A percentile compares a stretch with the other conserved stretches of the same genome.
These are phyloP conservation scores for Xylota sylvarum DNA, from an alignment of 2,888 invertebrate genomes.

Conservation along the genomic window DNA sequence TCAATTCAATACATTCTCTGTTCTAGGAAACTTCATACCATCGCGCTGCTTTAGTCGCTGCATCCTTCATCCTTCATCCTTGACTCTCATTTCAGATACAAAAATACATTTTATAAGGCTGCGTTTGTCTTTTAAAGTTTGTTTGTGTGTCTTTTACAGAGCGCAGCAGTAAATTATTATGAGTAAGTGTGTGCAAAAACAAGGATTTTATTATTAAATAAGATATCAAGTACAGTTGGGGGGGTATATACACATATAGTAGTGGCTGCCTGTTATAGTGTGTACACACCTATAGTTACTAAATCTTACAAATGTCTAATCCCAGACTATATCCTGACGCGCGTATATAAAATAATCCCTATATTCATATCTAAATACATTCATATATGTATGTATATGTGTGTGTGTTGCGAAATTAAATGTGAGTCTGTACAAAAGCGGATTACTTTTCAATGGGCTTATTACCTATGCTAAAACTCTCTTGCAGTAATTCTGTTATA, in stretches of 20 bases:
- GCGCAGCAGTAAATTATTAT: background rate
- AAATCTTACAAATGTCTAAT: background rate
- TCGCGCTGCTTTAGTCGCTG: constrained; percentile 40
- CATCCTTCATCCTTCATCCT: constrained; percentile 13
- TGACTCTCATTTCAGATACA: constrained; percentile 9
- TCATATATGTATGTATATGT: background rate
- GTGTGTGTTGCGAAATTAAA: constrained; percentile 31
- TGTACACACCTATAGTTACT: background rate
- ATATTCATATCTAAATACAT: background rate
- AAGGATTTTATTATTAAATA: constrained; percentile 23
- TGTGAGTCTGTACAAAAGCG: constrained; percentile 38
- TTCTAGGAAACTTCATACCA: constrained; percentile 70
- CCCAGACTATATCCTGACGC: background rate
- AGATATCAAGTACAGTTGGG: background rate
- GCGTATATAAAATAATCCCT: constrained; percentile 1
- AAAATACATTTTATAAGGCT: constrained; percentile 28
- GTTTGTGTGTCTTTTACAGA: background rate
- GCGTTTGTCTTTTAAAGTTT: background rate
- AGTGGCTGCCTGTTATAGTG: background rate
- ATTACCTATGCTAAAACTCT: constrained; percentile 4
- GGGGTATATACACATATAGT: background rate
- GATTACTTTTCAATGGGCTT: constrained; percentile 25
- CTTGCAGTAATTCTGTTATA: constrained; percentile 21
- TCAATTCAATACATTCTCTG: constrained; percentile 10
- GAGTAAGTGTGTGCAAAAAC: constrained; percentile 8